Conservation (phyloP, 2,888 invertebrate genomes). For the Lasioglossum figueresi region DNA sequence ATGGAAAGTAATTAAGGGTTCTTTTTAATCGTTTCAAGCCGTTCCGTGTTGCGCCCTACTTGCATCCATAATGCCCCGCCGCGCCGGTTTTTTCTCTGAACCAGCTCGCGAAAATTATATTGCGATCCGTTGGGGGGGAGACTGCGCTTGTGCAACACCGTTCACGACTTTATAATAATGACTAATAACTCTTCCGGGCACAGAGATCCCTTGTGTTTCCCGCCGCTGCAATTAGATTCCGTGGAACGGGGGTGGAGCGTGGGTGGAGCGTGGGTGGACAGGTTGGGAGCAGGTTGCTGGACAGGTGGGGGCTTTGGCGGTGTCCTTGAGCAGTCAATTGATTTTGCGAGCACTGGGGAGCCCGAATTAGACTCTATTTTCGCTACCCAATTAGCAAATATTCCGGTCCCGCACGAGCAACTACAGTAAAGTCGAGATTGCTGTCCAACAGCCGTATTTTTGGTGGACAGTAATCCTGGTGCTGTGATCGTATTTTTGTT, state of each 20-base stretch:
- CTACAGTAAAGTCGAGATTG: no score
- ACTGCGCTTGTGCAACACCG: not conserved
- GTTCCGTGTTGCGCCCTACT: slow-evolving; percentile 23
- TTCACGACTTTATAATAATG: slow-evolving; percentile 30
- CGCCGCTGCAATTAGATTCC: slow-evolving; percentile 16
- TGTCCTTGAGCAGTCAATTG: slow-evolving; percentile 14
- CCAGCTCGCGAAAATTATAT: slow-evolving; percentile 20
- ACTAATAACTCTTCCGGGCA: slow-evolving; percentile 10
- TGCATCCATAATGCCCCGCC: slow-evolving; percentile 23
- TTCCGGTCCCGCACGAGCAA: not conserved
- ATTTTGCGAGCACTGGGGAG: not conserved
- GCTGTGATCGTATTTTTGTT: no score
- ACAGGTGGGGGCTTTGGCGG: not conserved
- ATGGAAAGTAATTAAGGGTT: slow-evolving; percentile 53
- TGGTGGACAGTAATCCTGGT: no score
- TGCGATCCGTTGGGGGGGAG: not conserved
- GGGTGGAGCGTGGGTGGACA: not conserved
- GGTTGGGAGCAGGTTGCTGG: not conserved
- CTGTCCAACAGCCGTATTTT: no score
- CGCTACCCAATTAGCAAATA: not conserved
- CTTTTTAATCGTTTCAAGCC: slow-evolving; percentile 51
- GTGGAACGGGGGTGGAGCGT: not conserved
- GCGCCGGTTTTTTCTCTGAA: slow-evolving; percentile 8
- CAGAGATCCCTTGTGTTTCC: not conserved
- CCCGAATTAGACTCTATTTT: not conserved